phyloP scores from a whole-genome alignment of 1,140 invertebrate genomes.

The Halesus radiatus region DNA sequence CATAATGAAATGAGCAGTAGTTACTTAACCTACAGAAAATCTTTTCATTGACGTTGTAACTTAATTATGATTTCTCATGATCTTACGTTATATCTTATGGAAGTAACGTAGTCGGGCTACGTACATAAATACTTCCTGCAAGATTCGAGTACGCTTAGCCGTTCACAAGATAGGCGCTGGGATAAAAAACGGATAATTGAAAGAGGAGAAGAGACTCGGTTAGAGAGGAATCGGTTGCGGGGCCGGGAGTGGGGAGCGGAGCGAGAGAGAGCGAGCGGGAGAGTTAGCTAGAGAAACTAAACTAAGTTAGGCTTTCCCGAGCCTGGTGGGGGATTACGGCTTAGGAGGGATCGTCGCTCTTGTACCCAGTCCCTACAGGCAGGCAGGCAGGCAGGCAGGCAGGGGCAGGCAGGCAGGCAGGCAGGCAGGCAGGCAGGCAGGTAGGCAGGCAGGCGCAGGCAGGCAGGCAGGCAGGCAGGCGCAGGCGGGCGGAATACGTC shows the following conservation, averaged over 20 bases:
- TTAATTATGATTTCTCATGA: constrained; percentile 4
- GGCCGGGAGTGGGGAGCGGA: background rate
- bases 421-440: background rate
- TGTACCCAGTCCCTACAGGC: constrained; percentile 34
- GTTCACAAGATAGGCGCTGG: constrained; percentile 54
- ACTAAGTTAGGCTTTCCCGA: constrained; percentile 56
- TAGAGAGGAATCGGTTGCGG: background rate
- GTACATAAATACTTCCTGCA: constrained; percentile 53
- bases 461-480: background rate
- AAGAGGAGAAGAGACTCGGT: constrained; percentile 44
- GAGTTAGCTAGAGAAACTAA: constrained; percentile 26
- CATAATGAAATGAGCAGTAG: too few relatives aligned
- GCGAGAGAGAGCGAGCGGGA: background rate
- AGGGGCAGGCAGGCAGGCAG: background rate
- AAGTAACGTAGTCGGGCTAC: constrained; percentile 42
- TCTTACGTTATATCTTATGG: constrained; percentile 11
- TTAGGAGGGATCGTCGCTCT: constrained; percentile 56
- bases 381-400: background rate
- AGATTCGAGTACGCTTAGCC: constrained; percentile 50
- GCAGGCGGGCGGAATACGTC: constrained; percentile 31
- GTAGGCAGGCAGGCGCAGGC: background rate
- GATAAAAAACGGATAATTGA: constrained; percentile 58
- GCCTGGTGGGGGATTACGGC: constrained; percentile 51
- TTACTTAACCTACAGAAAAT: background rate
- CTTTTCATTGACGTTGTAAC: background rate